Evolutionary conservation across 1,140 invertebrate genomes (phyloP).

Genomic region (Drosophila biarmipes): DNA sequence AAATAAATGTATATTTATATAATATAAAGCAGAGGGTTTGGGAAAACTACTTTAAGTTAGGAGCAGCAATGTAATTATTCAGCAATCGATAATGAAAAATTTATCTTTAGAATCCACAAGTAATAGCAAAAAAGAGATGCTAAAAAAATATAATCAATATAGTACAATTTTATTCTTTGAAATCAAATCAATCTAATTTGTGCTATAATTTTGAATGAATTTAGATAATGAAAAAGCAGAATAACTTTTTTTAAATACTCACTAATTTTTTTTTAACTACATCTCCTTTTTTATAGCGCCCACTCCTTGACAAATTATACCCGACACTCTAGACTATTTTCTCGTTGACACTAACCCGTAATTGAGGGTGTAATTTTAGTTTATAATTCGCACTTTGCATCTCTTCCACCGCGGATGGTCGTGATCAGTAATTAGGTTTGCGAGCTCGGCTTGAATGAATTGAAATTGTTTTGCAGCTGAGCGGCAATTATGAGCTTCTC

Average conservation of each 20-base stretch:
- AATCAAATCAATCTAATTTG: not conserved
- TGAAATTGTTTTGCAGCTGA: conserved; percentile 68
- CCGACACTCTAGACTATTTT: conserved; percentile 17
- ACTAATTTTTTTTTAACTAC: not conserved
- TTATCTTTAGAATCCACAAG: too few species aligned
- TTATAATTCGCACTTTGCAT: conserved; percentile 21
- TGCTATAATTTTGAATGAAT: too few species aligned
- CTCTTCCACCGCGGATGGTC: conserved; percentile 21
- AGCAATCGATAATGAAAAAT: too few species aligned
- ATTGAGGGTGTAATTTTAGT: conserved; percentile 45
- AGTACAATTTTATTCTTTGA: not conserved
- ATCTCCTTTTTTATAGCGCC: not conserved
- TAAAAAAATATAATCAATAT: not conserved
- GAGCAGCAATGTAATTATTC: too few species aligned
- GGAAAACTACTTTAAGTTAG: too few species aligned
- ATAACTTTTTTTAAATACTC: not conserved
- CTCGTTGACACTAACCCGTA: conserved; percentile 66
- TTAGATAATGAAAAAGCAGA: not conserved
- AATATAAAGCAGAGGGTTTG: too few species aligned
- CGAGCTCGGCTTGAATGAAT: conserved; percentile 66
- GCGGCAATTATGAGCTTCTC: conserved; percentile 47
- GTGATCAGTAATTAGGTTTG: conserved; percentile 64
- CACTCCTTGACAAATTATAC: not conserved
- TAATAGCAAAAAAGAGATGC: not conserved
- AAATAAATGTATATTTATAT: too few species aligned